Evolutionary conservation across 30 jellyfish, hydroid and myxozoan genomes (phyloP).

Genomic region (Turritopsis rubra): DNA sequence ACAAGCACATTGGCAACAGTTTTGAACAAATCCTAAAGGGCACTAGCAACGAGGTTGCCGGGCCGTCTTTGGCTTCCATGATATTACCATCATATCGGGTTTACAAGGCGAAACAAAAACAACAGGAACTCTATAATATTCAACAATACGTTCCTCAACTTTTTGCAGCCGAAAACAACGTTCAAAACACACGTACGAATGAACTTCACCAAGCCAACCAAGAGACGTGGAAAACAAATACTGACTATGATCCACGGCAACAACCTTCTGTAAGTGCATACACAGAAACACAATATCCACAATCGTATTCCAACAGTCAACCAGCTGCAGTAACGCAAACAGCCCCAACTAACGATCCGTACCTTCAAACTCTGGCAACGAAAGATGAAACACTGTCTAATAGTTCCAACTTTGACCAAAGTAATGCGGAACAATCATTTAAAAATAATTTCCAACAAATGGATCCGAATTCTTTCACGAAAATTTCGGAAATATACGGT

Average conservation of each 20-base stretch:
- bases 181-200: background rate
- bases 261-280: background rate
- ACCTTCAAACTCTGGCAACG: background rate
- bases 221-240: background rate
- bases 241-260: background rate
- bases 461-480: background rate
- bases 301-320: background rate
- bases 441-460: background rate
- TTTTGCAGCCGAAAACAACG: background rate
- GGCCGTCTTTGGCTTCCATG: constrained; percentile 7
- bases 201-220: background rate
- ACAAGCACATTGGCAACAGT: background rate
- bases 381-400: background rate
- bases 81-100: background rate
- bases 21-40: constrained; percentile 1
- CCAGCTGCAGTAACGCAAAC: background rate
- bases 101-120: background rate
- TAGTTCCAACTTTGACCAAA: background rate
- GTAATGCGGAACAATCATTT: background rate
- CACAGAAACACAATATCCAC: background rate
- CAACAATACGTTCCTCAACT: background rate
- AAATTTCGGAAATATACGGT: background rate
- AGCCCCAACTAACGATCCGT: background rate
- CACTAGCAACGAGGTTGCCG: background rate
- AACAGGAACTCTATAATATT: background rate